Conservation (phyloP, 2,797 vertebrate genomes). For the Eutrigla gurnardus region DNA sequence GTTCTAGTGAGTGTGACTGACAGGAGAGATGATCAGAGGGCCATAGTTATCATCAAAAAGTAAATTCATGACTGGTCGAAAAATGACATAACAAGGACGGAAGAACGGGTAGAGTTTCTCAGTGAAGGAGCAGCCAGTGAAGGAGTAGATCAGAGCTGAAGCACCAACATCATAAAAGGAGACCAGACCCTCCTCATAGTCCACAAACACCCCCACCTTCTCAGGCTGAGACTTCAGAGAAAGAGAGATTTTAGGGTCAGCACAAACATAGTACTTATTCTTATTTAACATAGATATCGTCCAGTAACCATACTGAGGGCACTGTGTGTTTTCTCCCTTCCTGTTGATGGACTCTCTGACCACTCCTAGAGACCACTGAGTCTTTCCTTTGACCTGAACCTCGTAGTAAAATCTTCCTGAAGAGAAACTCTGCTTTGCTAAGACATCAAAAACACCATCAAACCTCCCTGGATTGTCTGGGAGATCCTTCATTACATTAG, state of each 20-base stretch:
- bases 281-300: background rate
- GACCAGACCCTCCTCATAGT: no score
- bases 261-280: background rate
- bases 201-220: no score
- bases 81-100: no score
- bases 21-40: background rate
- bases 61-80: no score
- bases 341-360: background rate
- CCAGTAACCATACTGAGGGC: background rate
- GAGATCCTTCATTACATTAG: no score
- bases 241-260: fast-evolving
- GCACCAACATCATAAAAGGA: no score
- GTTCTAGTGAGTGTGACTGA: background rate
- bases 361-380: background rate
- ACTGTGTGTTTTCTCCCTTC: fast-evolving
- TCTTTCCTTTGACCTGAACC: no score
- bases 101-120: background rate
- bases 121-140: no score
- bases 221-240: background rate
- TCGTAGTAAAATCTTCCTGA: no score
- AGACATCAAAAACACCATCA: fast-evolving
- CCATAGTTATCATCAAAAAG: no score
- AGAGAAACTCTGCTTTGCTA: no score
- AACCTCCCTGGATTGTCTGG: fast-evolving
- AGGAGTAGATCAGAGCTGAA: no score